Conservation (phyloP, 2,113 vertebrate genomes). For the Cebidichthys violaceus region DNA sequence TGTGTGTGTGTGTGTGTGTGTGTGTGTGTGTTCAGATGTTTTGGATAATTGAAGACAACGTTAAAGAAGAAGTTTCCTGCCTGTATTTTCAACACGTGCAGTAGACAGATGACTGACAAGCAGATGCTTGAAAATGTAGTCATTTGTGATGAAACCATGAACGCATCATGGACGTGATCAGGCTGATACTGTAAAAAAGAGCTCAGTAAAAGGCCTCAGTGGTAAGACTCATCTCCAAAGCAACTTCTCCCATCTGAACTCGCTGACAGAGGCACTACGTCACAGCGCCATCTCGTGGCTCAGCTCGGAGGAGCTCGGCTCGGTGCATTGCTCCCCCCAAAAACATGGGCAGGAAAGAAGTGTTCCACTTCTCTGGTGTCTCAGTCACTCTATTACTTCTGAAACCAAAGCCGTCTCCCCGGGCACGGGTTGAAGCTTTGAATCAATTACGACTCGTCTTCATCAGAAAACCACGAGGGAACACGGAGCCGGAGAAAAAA, state of each 20-base stretch:
- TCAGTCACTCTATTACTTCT: conserved; percentile 37
- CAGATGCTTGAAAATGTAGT: conserved; percentile 1
- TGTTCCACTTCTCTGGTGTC: conserved; percentile 29
- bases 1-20: no score
- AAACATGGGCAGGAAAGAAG: conserved; percentile 49
- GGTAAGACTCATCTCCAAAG: conserved; percentile 8
- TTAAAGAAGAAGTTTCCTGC: not conserved
- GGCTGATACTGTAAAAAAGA: not conserved
- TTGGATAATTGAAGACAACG: not conserved
- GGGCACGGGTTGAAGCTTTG: conserved; percentile 43
- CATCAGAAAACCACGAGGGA: conserved; percentile 42
- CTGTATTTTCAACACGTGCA: not conserved
- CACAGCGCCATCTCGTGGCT: conserved; percentile 76
- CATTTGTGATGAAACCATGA: conserved; percentile 5
- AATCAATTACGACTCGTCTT: conserved; percentile 54
- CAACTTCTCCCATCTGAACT: conserved; percentile 31
- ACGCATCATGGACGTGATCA: conserved; percentile 8
- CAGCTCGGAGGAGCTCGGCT: conserved; percentile 14
- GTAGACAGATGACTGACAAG: not conserved
- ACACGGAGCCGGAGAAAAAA: conserved; percentile 37
- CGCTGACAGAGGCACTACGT: conserved; percentile 38
- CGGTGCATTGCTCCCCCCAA: conserved; percentile 20
- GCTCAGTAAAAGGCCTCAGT: conserved; percentile 22
- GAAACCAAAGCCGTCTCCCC: conserved; percentile 51
- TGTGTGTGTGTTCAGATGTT: conserved; percentile 2